phyloP scores from a whole-genome alignment of 2,113 vertebrate genomes.

The Chroicocephalus ridibundus region DNA sequence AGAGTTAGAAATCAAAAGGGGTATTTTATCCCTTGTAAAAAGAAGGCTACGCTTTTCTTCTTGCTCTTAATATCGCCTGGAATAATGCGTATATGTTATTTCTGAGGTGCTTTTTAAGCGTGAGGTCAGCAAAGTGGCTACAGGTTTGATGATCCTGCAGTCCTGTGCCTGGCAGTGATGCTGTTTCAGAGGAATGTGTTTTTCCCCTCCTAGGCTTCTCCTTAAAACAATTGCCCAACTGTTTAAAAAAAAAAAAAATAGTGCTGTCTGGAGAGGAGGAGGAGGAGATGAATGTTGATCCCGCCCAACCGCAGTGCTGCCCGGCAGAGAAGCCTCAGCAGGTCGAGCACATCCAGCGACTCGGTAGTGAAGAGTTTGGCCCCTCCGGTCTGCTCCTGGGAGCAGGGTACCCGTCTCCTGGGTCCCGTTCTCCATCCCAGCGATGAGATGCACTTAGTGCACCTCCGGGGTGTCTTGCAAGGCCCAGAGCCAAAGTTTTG shows the following conservation, averaged over 20 bases:
- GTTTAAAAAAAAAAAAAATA: neutral
- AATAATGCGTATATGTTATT: neutral
- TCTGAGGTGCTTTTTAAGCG: neutral
- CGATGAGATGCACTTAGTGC: accelerated
- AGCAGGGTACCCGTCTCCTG: neutral
- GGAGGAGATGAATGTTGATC: neutral
- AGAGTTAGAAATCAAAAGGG: neutral
- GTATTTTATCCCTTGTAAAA: neutral
- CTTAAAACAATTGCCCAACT: neutral
- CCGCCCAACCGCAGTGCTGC: neutral
- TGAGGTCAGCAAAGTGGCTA: neutral
- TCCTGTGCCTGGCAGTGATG: constrained; percentile 3
- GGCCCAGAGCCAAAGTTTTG: neutral
- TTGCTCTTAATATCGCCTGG: neutral
- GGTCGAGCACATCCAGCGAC: neutral
- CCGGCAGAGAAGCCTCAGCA: neutral
- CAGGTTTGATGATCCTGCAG: neutral
- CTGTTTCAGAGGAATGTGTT: constrained; percentile 3
- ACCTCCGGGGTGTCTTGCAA: accelerated
- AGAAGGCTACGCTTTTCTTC: neutral
- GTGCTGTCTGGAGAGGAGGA: neutral
- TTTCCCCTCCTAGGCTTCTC: neutral
- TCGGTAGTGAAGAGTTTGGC: accelerated
- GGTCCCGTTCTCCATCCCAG: neutral
- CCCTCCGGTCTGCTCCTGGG: neutral